These are phyloP conservation scores for Sebastes minor DNA, from an alignment of 2,797 vertebrate genomes.

Conservation along the genomic window DNA sequence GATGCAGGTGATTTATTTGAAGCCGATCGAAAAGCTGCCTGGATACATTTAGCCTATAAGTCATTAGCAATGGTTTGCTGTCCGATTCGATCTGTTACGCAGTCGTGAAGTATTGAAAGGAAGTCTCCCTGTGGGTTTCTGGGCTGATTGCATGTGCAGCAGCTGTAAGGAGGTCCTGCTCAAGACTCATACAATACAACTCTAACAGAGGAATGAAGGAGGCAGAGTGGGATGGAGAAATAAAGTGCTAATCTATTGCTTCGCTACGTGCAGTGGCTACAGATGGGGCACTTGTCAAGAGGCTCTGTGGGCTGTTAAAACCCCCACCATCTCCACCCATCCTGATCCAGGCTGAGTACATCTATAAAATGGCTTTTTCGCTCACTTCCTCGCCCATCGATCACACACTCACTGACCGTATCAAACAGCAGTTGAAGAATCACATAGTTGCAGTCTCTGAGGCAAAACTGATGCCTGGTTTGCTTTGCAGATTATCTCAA, in stretches of 20 bases:
- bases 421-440: slow-evolving; percentile 10
- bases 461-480: neutral
- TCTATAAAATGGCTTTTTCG: slow-evolving; percentile 18
- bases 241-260: slow-evolving; percentile 57
- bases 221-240: slow-evolving; percentile 27
- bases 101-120: slow-evolving; percentile 18
- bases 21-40: neutral
- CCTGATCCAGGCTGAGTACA: slow-evolving; percentile 12
- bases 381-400: slow-evolving; percentile 13
- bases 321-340: neutral
- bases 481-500: neutral
- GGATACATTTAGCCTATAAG: slow-evolving; percentile 1
- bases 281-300: slow-evolving; percentile 47
- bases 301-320: slow-evolving; percentile 28
- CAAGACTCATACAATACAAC: slow-evolving; percentile 8
- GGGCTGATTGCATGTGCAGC: slow-evolving; percentile 21
- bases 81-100: neutral
- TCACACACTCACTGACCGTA: neutral
- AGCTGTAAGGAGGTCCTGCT: slow-evolving; percentile 13
- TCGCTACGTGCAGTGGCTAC: slow-evolving; percentile 33
- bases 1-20: neutral
- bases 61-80: slow-evolving; percentile 12
- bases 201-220: slow-evolving; percentile 14
- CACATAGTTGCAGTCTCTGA: neutral
- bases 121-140: slow-evolving; percentile 15